Conservation (phyloP, 2,888 invertebrate species). For the Beris morrisii region DNA sequence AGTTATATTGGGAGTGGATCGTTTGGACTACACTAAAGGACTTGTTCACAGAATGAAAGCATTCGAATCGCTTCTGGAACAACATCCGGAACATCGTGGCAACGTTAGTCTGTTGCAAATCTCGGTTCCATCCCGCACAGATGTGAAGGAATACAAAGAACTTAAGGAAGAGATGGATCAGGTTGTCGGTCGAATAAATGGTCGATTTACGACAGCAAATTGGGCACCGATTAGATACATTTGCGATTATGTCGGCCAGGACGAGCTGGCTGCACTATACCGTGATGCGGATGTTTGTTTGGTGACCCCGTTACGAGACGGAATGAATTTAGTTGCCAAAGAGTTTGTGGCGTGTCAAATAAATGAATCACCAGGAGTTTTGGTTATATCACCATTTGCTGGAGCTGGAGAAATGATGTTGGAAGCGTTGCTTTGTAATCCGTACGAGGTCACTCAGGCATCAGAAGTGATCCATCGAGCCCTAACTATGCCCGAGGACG, state of each 20-base stretch:
- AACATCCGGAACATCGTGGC: conserved; percentile 83
- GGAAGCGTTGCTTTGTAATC: conserved; percentile 86
- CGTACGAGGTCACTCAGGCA: conserved; percentile 84
- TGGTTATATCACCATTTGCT: conserved; percentile 88
- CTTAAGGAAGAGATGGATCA: conserved; percentile 90
- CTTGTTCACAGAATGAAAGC: conserved; percentile 80
- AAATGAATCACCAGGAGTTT: conserved; percentile 79
- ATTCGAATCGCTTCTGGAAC: conserved; percentile 78
- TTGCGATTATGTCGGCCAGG: conserved; percentile 84
- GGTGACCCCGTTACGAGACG: conserved; percentile 84
- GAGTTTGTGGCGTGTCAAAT: conserved; percentile 93
- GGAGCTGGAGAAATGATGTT: conserved; percentile 94
- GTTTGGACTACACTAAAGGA: conserved; percentile 89
- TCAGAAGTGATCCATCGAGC: conserved; percentile 87
- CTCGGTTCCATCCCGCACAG: conserved; percentile 85
- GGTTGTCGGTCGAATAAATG: conserved; percentile 81
- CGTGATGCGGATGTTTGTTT: conserved; percentile 84
- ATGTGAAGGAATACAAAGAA: conserved; percentile 87
- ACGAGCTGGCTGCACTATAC: conserved; percentile 83
- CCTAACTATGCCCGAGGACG: conserved; percentile 87
- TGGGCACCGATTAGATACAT: conserved; percentile 90
- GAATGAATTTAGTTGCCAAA: conserved; percentile 91
- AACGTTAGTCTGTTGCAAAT: conserved; percentile 82
- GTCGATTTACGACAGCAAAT: conserved; percentile 84
- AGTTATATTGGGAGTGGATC: conserved; percentile 84